Evolutionary conservation across 2,113 vertebrate genomes (phyloP), one percentile per base, ranked within the genome.

Genomic region (Clupea harengus): DNA sequence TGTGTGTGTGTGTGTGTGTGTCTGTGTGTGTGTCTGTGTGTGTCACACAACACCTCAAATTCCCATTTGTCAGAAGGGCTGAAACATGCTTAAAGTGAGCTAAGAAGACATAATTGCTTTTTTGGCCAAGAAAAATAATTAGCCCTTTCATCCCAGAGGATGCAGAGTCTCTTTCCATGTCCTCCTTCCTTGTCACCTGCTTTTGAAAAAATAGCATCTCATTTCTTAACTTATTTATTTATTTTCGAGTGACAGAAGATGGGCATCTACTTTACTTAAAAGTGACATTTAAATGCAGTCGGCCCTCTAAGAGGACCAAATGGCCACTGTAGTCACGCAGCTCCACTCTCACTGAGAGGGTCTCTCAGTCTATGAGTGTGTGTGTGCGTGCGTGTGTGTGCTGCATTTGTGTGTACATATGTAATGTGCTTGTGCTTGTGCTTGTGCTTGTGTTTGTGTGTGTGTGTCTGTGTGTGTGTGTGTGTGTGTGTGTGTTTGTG

Each of bases 121-220:
- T 75, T 75, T 75, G 67, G 67, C 25, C 67, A 75, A 75, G 67
- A 18, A 75, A 75, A 75, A 75, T 75, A 75, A 75, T 75, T 75
- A 75, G 67, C 67, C 67, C 28, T 28, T 39, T 75, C 28, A 10
- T 75, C 67, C 25, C 67, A 75, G 67, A 32, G 67, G 67, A 75
- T 8, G 28, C 10, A 67, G 64, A 75, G 67, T 75, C 67, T 28
- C 39, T 75, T 75, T 75, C 67, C 67, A 75, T 75, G 67, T 75
- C 67, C 67, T 75, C 67, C 9, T 75, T 75, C 28, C 67, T 32
- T 75, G 67, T 75, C 67, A 75, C 67, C 67, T 75, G 67, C 67
- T 75, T 15, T 28, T 15, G 10, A 75, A 75, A 32, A 75, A 39
- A 32, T 32, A 32, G 67, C 67, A 32, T 75, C 18, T 75, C 67